Evolutionary conservation across 2,113 vertebrate genomes (phyloP).

Genomic region (Recurvirostra avosetta): DNA sequence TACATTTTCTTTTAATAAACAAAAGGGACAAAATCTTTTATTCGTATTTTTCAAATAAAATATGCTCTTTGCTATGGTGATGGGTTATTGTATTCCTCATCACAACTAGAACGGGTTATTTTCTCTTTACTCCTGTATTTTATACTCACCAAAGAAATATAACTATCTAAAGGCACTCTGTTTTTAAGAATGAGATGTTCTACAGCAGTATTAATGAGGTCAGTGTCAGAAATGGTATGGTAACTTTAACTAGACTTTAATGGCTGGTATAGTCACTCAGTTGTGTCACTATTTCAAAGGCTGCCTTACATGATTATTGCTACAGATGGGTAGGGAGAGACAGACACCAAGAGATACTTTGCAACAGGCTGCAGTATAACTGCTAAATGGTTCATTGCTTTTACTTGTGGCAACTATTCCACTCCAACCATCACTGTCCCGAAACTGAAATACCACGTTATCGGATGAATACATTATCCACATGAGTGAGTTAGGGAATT

Average conservation of each 20-base stretch:
- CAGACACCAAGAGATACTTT: background rate
- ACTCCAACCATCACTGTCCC: background rate
- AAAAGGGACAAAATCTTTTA: slow-evolving; percentile 49
- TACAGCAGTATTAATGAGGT: background rate
- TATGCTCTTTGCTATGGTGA: slow-evolving; percentile 27
- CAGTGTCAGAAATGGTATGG: background rate
- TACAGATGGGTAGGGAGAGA: background rate
- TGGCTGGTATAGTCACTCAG: background rate
- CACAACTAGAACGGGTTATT: background rate
- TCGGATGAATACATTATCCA: background rate
- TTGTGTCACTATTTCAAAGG: background rate
- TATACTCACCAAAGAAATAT: background rate
- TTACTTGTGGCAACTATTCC: background rate
- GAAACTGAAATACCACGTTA: background rate
- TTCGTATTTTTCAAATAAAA: slow-evolving; percentile 58
- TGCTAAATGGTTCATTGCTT: slow-evolving; percentile 32
- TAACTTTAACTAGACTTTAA: background rate
- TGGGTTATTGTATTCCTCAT: slow-evolving; percentile 37
- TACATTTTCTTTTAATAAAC: slow-evolving; percentile 63
- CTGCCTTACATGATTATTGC: background rate
- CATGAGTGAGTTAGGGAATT: background rate
- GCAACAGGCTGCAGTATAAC: background rate
- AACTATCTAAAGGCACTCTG: background rate
- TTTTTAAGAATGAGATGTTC: background rate
- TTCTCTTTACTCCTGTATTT: background rate